Evolutionary conservation across 1,140 invertebrate species (phyloP).

Genomic region (Capitella teleta): DNA sequence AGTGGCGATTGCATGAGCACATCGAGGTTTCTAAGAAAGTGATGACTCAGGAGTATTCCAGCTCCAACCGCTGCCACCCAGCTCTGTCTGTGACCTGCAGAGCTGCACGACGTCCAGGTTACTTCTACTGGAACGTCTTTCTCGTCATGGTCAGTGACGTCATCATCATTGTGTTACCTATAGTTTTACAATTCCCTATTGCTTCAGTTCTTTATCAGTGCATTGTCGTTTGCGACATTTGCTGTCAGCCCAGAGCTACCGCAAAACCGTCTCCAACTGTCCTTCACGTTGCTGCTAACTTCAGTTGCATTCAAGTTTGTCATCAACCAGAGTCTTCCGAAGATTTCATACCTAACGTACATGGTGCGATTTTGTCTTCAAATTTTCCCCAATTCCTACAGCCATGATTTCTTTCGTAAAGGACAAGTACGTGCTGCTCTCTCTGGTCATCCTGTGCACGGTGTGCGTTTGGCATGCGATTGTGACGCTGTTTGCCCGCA

Average conservation of each 20-base stretch:
- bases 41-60: conserved; percentile 14
- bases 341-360: conserved; percentile 40
- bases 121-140: conserved; percentile 24
- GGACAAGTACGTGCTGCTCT: conserved; percentile 31
- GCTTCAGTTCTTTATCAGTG: conserved; percentile 32
- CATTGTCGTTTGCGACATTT: conserved; percentile 41
- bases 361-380: no score
- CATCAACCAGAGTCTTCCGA: conserved; percentile 36
- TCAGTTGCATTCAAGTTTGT: conserved; percentile 39
- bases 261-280: conserved; percentile 36
- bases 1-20: conserved; percentile 19
- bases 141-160: conserved; percentile 15
- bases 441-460: conserved; percentile 26
- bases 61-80: conserved; percentile 13
- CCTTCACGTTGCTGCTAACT: conserved; percentile 29
- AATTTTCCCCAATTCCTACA: no score
- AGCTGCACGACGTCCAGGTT: conserved; percentile 18
- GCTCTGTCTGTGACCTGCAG: conserved; percentile 16
- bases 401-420: no score
- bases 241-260: conserved; percentile 32
- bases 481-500: conserved; percentile 14
- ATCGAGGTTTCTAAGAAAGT: conserved; percentile 15
- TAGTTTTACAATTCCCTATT: no score
- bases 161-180: background rate
- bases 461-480: conserved; percentile 30